Conservation (phyloP, 2,888 invertebrate species). For the Ophraella communa region DNA sequence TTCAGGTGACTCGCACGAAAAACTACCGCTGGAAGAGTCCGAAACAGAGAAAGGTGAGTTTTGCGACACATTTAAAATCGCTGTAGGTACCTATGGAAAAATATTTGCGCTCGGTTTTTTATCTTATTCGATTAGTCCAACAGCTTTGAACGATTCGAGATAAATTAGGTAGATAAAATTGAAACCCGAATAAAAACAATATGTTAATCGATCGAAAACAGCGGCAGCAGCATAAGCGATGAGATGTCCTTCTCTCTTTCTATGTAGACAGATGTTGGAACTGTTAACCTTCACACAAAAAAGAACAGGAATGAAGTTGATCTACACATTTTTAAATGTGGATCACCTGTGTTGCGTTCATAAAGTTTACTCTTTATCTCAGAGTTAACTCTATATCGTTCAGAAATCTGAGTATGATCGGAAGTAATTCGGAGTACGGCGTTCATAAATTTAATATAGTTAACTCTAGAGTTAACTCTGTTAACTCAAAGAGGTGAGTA, state of each 20-base stretch:
- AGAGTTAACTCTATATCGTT: too few species aligned
- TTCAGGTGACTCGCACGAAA: conserved; percentile 57
- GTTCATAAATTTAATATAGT: too few species aligned
- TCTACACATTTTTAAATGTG: too few species aligned
- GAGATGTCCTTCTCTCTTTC: conserved; percentile 47
- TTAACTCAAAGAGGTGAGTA: too few species aligned
- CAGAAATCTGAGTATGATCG: too few species aligned
- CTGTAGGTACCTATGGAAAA: background rate
- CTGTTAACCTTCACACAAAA: background rate
- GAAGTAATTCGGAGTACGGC: too few species aligned
- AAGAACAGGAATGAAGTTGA: background rate
- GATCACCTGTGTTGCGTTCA: too few species aligned
- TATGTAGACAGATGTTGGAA: background rate
- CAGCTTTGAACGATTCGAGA: conserved; percentile 43
- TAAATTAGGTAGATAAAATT: conserved; percentile 51
- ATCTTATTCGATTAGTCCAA: conserved; percentile 43
- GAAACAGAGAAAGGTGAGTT: conserved; percentile 55
- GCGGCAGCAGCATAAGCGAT: conserved; percentile 38
- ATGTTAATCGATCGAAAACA: conserved; percentile 52
- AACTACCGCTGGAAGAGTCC: conserved; percentile 53
- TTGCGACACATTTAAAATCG: conserved; percentile 2
- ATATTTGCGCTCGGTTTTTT: conserved; percentile 27
- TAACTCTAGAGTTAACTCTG: too few species aligned
- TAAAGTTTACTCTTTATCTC: too few species aligned
- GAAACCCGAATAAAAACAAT: conserved; percentile 50